These are phyloP conservation scores for Allolobophora icterica DNA, from an alignment of 2,888 invertebrate genomes.

Conservation along the genomic window DNA sequence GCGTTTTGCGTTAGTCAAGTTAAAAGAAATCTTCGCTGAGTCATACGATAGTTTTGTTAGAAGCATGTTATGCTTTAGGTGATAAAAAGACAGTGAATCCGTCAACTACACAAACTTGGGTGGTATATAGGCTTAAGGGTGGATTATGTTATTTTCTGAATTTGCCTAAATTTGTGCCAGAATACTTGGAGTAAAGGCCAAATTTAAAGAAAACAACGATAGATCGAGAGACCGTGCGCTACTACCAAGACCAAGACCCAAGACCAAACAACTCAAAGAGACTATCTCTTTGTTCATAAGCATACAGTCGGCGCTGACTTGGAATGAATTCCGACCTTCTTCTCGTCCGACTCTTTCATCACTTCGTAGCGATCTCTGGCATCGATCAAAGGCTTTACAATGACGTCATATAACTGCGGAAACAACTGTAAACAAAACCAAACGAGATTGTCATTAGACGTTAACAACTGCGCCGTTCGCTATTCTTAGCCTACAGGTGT, in stretches of 20 bases:
- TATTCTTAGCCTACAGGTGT: not conserved
- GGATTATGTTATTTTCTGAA: not conserved
- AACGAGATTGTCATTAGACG: not conserved
- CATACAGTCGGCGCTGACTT: not conserved
- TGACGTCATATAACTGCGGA: constrained; percentile 55
- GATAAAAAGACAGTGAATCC: not conserved
- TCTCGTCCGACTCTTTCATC: constrained; percentile 53
- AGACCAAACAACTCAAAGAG: too few relatives aligned
- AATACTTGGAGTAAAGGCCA: too few relatives aligned
- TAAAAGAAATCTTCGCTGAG: not conserved
- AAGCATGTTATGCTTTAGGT: not conserved
- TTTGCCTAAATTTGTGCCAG: not conserved
- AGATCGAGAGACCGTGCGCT: too few relatives aligned
- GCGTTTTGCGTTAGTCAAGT: not conserved
- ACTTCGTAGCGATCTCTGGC: constrained; percentile 62
- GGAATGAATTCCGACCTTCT: not conserved
- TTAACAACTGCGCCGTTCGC: not conserved
- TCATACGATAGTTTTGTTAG: not conserved
- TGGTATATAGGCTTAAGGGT: not conserved
- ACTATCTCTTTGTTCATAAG: too few relatives aligned
- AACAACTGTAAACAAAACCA: constrained; percentile 56
- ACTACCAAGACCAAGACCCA: too few relatives aligned
- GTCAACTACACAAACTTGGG: not conserved
- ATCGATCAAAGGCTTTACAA: constrained; percentile 59
- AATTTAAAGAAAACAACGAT: too few relatives aligned